Percentiles rank a stretch among this genome's conserved stretches.
Evolutionary conservation across 2,888 invertebrate species (phyloP).

Genomic region (Acanthococcus lagerstroemiae): DNA sequence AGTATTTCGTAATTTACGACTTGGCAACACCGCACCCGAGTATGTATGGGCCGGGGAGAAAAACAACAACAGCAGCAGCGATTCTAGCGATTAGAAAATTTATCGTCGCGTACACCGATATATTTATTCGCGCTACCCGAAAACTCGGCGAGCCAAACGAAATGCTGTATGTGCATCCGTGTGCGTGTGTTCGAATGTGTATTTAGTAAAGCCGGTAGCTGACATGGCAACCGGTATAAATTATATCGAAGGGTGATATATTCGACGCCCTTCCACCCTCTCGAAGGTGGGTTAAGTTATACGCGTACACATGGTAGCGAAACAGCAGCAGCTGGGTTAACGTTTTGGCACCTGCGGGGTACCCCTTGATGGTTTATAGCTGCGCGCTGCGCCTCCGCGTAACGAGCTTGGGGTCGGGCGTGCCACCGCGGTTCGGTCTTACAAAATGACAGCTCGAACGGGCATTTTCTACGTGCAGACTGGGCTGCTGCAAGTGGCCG

Average conservation of each 20-base stretch:
- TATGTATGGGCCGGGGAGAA: no score
- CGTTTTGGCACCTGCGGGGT: constrained; percentile 25
- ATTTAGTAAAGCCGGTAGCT: constrained; percentile 17
- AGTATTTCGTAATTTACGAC: not conserved
- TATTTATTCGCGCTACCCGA: not conserved
- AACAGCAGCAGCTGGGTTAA: constrained; percentile 24
- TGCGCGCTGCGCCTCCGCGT: not conserved
- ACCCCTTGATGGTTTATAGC: constrained; percentile 17
- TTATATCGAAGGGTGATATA: constrained; percentile 18
- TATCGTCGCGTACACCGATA: not conserved
- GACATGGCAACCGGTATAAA: constrained; percentile 25
- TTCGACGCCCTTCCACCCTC: constrained; percentile 18
- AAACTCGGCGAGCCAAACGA: not conserved
- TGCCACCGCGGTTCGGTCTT: not conserved
- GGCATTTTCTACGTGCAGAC: no score
- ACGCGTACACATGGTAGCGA: constrained; percentile 23
- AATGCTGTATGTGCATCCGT: no score
- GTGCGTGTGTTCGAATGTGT: no score
- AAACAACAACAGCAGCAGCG: no score
- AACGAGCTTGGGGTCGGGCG: not conserved
- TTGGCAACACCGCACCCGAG: no score
- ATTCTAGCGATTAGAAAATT: not conserved
- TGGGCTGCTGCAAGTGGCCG: no score
- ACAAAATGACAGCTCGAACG: not conserved
- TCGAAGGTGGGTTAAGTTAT: constrained; percentile 1